Percentiles rank a stretch among this genome's conserved stretches.
These are phyloP conservation scores for Cerastis rubricosa DNA, from an alignment of 2,888 invertebrate genomes.

Conservation along the genomic window DNA sequence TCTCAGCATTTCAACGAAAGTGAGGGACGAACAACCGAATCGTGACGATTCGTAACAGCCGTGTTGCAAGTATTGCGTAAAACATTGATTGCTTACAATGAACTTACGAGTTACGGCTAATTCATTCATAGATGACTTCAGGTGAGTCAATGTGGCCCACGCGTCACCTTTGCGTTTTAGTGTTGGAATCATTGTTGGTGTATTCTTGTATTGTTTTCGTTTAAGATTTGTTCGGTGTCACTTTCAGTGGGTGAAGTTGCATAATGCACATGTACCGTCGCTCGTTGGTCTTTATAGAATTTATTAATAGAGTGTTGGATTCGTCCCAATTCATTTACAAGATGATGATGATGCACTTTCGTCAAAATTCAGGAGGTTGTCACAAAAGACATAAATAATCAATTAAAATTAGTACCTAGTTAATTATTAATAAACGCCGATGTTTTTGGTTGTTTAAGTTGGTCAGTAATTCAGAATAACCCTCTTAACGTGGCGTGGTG, in stretches of 20 bases:
- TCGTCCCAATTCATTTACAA: background rate
- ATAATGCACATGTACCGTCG: background rate
- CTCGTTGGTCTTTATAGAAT: background rate
- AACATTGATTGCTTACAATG: slow-evolving; percentile 51
- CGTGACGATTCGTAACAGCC: slow-evolving; percentile 64
- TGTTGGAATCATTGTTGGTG: slow-evolving; percentile 27
- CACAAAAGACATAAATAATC: no score
- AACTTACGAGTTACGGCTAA: slow-evolving; percentile 31
- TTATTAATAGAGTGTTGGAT: background rate
- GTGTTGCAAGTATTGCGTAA: slow-evolving; percentile 61
- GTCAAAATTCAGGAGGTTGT: no score
- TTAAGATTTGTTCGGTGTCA: slow-evolving; percentile 31
- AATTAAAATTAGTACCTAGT: no score
- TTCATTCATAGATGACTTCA: slow-evolving; percentile 46
- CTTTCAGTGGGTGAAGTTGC: slow-evolving; percentile 36
- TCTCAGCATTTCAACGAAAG: slow-evolving; percentile 66
- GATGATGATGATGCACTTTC: no score
- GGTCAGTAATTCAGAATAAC: no score
- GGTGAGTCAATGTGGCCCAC: slow-evolving; percentile 50
- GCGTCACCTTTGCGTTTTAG: slow-evolving; percentile 39
- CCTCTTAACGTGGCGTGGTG: no score
- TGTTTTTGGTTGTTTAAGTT: no score
- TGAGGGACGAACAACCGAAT: slow-evolving; percentile 71
- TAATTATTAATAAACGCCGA: no score
- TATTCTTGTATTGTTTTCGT: slow-evolving; percentile 42